These are phyloP conservation scores for Drosophila miranda DNA, from an alignment of 1,140 invertebrate species.

Conservation along the genomic window DNA sequence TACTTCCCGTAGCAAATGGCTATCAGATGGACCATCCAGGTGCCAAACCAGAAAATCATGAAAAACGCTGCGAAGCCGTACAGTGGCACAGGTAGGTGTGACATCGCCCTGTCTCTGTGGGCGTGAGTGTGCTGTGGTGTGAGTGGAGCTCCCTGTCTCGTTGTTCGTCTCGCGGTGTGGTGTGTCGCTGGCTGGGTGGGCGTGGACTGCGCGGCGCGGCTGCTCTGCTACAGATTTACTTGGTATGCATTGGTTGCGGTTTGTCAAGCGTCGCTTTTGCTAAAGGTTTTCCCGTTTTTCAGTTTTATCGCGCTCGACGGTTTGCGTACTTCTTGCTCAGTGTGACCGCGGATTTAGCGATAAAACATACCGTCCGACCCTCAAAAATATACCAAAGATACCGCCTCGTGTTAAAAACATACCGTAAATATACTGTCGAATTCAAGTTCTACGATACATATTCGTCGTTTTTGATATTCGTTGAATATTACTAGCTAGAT, in stretches of 20 bases:
- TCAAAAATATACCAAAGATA: too few species aligned
- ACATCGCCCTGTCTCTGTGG: constrained; percentile 52
- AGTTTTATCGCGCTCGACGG: background rate
- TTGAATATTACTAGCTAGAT: too few species aligned
- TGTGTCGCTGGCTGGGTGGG: constrained; percentile 26
- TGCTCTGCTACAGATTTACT: constrained; percentile 17
- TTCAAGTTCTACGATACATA: too few species aligned
- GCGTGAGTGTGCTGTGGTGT: constrained; percentile 16
- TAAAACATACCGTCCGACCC: too few species aligned
- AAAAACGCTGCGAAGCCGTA: constrained; percentile 87
- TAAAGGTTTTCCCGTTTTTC: constrained; percentile 1
- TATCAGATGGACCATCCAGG: constrained; percentile 87
- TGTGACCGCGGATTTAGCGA: too few species aligned
- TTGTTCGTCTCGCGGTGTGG: constrained; percentile 35
- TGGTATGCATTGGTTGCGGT: constrained; percentile 49
- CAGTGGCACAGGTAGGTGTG: constrained; percentile 69
- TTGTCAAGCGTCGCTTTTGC: background rate
- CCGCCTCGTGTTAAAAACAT: too few species aligned
- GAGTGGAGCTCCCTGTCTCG: constrained; percentile 44
- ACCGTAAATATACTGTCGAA: too few species aligned
- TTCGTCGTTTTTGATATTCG: too few species aligned
- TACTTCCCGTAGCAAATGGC: constrained; percentile 86
- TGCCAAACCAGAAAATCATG: constrained; percentile 87
- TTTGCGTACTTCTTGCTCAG: background rate
- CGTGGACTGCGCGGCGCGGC: constrained; percentile 16